Percentiles rank a stretch among this genome's conserved stretches.
These are phyloP conservation scores for Montipora capricornis DNA, from an alignment of 64 coral and sea anemone genomes.

Conservation along the genomic window DNA sequence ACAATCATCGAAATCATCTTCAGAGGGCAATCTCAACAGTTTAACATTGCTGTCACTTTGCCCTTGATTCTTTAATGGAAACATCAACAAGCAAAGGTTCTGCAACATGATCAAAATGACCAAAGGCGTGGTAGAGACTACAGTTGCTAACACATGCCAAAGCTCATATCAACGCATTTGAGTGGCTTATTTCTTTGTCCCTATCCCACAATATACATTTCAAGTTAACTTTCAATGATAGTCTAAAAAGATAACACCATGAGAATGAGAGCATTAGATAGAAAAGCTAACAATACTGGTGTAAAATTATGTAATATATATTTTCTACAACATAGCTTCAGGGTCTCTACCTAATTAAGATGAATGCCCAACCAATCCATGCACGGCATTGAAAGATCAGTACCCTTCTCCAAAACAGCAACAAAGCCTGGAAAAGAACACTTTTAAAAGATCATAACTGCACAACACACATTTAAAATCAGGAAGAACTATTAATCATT, in stretches of 20 bases:
- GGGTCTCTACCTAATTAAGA: conserved; percentile 52
- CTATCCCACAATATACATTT: not conserved
- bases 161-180: not conserved
- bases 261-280: not conserved
- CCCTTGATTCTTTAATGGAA: not conserved
- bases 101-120: not conserved
- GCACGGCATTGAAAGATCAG: conserved; percentile 45
- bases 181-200: not conserved
- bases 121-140: not conserved
- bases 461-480: conserved; percentile 28
- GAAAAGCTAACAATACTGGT: not conserved
- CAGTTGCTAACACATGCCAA: not conserved
- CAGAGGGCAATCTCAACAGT: not conserved
- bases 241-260: not conserved
- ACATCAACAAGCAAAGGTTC: not conserved
- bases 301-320: not conserved
- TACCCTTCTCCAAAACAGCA: conserved; percentile 44
- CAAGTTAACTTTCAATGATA: not conserved
- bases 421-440: conserved; percentile 65
- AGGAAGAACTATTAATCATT: conserved; percentile 16
- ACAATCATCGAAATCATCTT: not conserved
- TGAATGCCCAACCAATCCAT: conserved; percentile 40
- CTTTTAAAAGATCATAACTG: conserved; percentile 48
- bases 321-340: not conserved
- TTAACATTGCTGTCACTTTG: not conserved